These are phyloP conservation scores for Smithornis capensis DNA, from an alignment of 2,113 vertebrate genomes.

Conservation along the genomic window DNA sequence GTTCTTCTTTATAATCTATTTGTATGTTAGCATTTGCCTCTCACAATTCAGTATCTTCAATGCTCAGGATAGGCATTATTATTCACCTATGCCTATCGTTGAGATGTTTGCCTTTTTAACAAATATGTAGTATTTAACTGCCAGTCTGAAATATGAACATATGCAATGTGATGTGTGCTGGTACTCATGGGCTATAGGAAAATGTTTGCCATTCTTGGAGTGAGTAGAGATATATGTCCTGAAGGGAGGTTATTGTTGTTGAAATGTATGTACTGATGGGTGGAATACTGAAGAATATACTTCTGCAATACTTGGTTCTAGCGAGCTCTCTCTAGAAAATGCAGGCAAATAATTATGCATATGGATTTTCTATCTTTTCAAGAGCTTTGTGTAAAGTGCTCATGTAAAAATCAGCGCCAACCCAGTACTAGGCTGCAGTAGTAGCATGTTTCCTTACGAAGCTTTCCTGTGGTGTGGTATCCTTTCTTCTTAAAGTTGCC, in stretches of 20 bases:
- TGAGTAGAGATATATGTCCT: not conserved
- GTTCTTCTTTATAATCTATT: not conserved
- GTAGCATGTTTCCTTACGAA: not conserved
- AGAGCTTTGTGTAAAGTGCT: not conserved
- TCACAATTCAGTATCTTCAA: not conserved
- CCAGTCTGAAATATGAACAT: not conserved
- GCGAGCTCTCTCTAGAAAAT: not conserved
- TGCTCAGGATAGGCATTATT: not conserved
- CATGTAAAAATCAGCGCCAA: not conserved
- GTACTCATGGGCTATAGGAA: not conserved
- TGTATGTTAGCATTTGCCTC: not conserved
- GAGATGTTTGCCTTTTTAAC: not conserved
- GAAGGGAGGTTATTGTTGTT: not conserved
- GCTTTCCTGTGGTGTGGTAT: accelerated
- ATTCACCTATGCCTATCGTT: not conserved
- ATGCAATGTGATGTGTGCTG: not conserved
- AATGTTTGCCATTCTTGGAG: not conserved
- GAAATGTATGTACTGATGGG: not conserved
- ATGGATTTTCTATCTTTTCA: not conserved
- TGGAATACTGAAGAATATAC: not conserved
- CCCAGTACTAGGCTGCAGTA: not conserved
- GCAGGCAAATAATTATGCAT: not conserved
- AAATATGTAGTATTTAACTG: not conserved
- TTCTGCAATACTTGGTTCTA: not conserved
- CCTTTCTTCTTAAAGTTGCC: not conserved